Base-by-base conservation (phyloP, 2,113 vertebrate genomes). In the Scolopax mira region DNA sequence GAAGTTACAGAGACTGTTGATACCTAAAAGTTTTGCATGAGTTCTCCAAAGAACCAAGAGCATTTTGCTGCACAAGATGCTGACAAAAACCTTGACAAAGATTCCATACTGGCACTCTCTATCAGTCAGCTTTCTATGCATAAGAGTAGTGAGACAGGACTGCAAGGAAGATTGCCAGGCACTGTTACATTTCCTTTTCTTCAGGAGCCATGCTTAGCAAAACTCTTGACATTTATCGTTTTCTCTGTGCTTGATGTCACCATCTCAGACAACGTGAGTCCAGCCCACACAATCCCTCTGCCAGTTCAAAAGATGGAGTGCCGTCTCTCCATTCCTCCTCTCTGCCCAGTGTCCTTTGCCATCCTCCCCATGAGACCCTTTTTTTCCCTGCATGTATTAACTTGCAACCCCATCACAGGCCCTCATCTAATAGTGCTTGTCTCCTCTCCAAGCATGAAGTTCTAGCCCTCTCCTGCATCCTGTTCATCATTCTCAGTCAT, bases 351-450 rank as follows among this genome's bases (percentile, higher is more conserved):
- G 1, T 49, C 52, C 77, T 65, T 52, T 41, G 31, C 57, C 75
- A 37, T 28, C 25, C 30, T 85, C 15, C 41, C 44, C 17, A 8
- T 1, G 1, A 77, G 42, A 8, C 28, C 37, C 22, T 41, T 21
- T 25, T 35, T 19, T 24, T 80, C 35, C 57, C 58, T 30, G 7
- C 37, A 18, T 0, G 0, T 16, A 31, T 12, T 51, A 84, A 82
- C 23, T 35, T 58, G 35, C 44, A 64, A 23, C 13, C 33, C 39
- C 44, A 54, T 7, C 46, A 9, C 33, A 44, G 54, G 21, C n/a
- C 15, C 64, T 66, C 2, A 0, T 0, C 1, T 27, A 67, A 61
- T 24, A 79, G 24, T n/a, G 24, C 28, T 57, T 44, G 31, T 51
- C 37, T 65, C 18, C 66, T 80, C 44, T 71, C 48, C 81, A 67